A percentile compares a stretch with the other conserved stretches of the same genome.
Conservation (phyloP, 2,113 vertebrate species). For the Mormyrus lacerda region DNA sequence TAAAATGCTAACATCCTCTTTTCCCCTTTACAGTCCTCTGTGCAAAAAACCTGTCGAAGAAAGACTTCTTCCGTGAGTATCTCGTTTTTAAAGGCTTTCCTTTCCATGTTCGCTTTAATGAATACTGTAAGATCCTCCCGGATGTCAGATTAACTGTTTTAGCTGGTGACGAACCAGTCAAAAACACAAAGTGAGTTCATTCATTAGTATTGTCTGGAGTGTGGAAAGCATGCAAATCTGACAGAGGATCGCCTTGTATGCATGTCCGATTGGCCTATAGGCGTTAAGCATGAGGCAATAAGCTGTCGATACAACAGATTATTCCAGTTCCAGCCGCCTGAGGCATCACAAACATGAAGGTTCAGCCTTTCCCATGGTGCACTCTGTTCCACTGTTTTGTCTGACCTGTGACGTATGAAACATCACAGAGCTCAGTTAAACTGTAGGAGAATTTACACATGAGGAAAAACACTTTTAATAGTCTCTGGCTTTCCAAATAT, state of each 20-base stretch:
- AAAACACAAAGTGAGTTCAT: background rate
- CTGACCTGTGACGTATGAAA: background rate
- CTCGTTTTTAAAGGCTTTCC: constrained; percentile 37
- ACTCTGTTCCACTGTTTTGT: background rate
- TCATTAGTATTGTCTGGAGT: background rate
- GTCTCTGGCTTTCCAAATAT: background rate
- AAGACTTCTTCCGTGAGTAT: constrained; percentile 97
- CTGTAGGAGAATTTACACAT: background rate
- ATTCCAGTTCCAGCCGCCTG: background rate
- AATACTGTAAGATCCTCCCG: constrained; percentile 18
- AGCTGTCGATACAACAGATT: background rate
- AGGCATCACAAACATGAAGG: background rate
- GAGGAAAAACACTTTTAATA: background rate
- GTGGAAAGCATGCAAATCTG: background rate
- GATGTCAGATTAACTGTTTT: background rate
- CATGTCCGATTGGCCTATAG: too few species aligned
- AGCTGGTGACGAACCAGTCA: background rate
- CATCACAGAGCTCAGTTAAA: background rate
- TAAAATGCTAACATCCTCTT: constrained; percentile 17
- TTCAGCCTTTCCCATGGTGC: background rate
- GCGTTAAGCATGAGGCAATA: background rate
- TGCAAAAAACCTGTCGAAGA: constrained; percentile 97
- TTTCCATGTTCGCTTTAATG: constrained; percentile 31
- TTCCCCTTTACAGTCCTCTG: constrained; percentile 77
- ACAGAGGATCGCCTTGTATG: background rate